Evolutionary conservation across 2,888 invertebrate species (phyloP).

Genomic region (Papilio demoleus): DNA sequence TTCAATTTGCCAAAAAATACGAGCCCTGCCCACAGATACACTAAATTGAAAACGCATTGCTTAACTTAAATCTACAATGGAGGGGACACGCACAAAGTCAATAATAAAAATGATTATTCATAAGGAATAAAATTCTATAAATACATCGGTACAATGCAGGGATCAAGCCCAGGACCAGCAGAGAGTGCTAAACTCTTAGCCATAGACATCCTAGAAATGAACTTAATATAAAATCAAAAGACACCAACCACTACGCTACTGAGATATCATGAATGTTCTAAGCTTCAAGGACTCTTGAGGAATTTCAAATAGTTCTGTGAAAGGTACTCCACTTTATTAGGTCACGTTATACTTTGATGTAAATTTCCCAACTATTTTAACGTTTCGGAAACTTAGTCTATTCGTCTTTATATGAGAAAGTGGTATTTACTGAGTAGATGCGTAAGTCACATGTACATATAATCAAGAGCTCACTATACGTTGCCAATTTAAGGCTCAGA

Average conservation of each 20-base stretch:
- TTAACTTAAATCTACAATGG: too few relatives aligned
- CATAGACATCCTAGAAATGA: not conserved
- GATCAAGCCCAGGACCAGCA: too few relatives aligned
- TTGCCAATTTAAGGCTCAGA: too few relatives aligned
- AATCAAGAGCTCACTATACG: too few relatives aligned
- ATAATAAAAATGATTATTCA: too few relatives aligned
- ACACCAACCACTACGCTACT: not conserved
- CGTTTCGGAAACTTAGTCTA: slow-evolving; percentile 12
- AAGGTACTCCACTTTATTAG: slow-evolving; percentile 24
- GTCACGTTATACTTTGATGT: slow-evolving; percentile 30
- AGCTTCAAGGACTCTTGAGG: slow-evolving; percentile 8
- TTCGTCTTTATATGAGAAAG: not conserved
- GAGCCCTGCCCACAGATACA: too few relatives aligned
- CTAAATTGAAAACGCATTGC: too few relatives aligned
- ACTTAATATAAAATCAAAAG: not conserved
- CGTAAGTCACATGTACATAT: not conserved
- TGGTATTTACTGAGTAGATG: not conserved
- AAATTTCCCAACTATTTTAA: slow-evolving; percentile 27
- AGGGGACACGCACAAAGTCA: too few relatives aligned
- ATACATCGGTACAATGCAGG: too few relatives aligned
- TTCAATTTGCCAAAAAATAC: too few relatives aligned
- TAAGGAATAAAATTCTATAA: too few relatives aligned
- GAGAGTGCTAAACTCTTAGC: too few relatives aligned
- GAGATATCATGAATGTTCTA: slow-evolving; percentile 2
- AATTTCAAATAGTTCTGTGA: slow-evolving; percentile 22